A percentile compares a stretch with the other conserved stretches of the same genome.
phyloP scores from a whole-genome alignment of 2,113 vertebrate genomes.

The Notothenia coriiceps region DNA sequence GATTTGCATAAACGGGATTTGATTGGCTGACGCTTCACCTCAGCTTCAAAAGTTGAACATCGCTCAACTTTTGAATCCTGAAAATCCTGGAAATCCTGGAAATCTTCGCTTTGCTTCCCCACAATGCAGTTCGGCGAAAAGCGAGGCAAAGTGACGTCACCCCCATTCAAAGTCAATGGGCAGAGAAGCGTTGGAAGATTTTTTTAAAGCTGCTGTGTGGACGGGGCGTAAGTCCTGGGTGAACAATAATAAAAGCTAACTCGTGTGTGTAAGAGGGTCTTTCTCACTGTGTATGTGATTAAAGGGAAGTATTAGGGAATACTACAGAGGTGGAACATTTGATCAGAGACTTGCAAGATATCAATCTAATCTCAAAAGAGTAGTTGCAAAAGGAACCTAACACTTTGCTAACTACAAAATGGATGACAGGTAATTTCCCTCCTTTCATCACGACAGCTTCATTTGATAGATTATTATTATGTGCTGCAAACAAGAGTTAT shows the following conservation, averaged over 20 bases:
- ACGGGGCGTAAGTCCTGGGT: neutral
- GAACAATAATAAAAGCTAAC: constrained; percentile 33
- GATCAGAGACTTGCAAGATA: constrained; percentile 40
- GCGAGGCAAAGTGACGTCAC: too few relatives aligned
- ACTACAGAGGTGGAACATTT: constrained; percentile 26
- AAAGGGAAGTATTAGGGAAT: constrained; percentile 16
- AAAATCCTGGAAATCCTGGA: too few relatives aligned
- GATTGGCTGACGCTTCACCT: too few relatives aligned
- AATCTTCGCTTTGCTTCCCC: too few relatives aligned
- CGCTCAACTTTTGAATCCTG: too few relatives aligned
- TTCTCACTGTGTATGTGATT: neutral
- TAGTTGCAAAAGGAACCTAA: constrained; percentile 17
- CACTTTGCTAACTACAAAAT: constrained; percentile 30
- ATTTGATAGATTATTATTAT: constrained; percentile 55
- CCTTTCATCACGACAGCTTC: constrained; percentile 33
- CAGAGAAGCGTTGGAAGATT: too few relatives aligned
- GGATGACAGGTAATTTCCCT: constrained; percentile 32
- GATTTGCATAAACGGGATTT: too few relatives aligned
- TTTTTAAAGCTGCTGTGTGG: too few relatives aligned
- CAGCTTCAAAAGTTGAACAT: too few relatives aligned
- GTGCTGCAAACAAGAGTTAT: constrained; percentile 20
- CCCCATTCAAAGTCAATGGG: too few relatives aligned
- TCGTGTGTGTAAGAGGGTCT: neutral
- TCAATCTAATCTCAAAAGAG: neutral
- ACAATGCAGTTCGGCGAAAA: too few relatives aligned